phyloP scores from a whole-genome alignment of 53 echinoderm and acorn worm genomes.

The Holothuria scabra region DNA sequence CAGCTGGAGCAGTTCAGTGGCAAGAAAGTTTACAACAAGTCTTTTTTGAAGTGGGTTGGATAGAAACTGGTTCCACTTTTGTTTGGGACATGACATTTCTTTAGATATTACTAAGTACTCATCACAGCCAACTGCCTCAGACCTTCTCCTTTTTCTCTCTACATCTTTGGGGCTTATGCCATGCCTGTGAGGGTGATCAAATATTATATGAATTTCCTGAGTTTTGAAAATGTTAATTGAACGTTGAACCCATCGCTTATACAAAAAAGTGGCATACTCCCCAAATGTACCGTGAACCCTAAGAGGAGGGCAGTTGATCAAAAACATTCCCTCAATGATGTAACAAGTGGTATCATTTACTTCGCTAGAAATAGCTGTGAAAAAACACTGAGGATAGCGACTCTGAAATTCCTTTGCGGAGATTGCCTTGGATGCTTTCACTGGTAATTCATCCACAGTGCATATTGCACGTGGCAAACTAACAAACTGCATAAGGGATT shows the following conservation, averaged over 20 bases:
- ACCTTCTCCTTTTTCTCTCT: slow-evolving; percentile 38
- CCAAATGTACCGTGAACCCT: neutral
- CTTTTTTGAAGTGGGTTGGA: too few relatives aligned
- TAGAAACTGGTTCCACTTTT: too few relatives aligned
- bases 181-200: slow-evolving; percentile 56
- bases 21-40: too few relatives aligned
- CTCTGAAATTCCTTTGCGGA: slow-evolving; percentile 15
- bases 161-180: slow-evolving; percentile 44
- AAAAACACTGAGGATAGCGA: slow-evolving; percentile 10
- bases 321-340: neutral
- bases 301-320: neutral
- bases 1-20: too few relatives aligned
- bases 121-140: neutral
- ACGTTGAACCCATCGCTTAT: slow-evolving; percentile 3
- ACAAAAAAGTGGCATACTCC: neutral
- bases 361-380: too few relatives aligned
- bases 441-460: neutral
- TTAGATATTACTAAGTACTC: too few relatives aligned
- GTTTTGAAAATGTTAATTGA: slow-evolving; percentile 2
- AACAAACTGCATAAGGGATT: slow-evolving; percentile 14
- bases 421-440: slow-evolving; percentile 9
- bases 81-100: too few relatives aligned
- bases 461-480: too few relatives aligned
- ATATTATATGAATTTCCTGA: slow-evolving; percentile 46
- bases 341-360: neutral